phyloP scores from a whole-genome alignment of 30 jellyfish, hydroid and myxozoan species.

The Cassiopea andromeda region DNA sequence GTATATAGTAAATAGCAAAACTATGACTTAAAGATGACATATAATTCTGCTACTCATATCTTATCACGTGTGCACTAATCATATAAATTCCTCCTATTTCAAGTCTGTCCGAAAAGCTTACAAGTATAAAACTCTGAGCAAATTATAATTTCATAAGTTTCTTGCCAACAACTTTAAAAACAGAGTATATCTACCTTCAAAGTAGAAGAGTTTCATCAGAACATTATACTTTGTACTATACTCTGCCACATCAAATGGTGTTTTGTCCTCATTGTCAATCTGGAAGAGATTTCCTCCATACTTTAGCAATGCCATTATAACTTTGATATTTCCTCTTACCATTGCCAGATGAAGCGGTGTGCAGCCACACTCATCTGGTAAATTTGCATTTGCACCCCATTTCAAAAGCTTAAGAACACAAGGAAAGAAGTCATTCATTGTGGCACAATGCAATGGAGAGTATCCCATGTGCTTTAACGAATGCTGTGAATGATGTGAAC shows the following conservation, averaged over 20 bases:
- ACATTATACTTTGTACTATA: neutral
- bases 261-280: neutral
- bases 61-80: too few relatives aligned
- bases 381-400: conserved; percentile 39
- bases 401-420: conserved; percentile 14
- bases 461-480: conserved; percentile 1
- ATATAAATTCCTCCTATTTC: too few relatives aligned
- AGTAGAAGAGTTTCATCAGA: neutral
- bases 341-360: conserved; percentile 38
- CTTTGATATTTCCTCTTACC: neutral
- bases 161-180: neutral
- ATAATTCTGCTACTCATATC: too few relatives aligned
- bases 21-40: too few relatives aligned
- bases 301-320: neutral
- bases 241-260: conserved; percentile 33
- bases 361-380: conserved; percentile 25
- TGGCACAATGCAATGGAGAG: conserved; percentile 49
- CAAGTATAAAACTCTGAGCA: too few relatives aligned
- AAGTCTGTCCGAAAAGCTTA: too few relatives aligned
- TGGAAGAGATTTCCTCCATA: conserved; percentile 30
- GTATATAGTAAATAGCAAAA: too few relatives aligned
- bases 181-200: neutral
- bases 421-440: neutral
- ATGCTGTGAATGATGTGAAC: neutral
- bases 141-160: too few relatives aligned